Conservation (phyloP, 2,797 vertebrate species). For the Eulemur rubriventer region DNA sequence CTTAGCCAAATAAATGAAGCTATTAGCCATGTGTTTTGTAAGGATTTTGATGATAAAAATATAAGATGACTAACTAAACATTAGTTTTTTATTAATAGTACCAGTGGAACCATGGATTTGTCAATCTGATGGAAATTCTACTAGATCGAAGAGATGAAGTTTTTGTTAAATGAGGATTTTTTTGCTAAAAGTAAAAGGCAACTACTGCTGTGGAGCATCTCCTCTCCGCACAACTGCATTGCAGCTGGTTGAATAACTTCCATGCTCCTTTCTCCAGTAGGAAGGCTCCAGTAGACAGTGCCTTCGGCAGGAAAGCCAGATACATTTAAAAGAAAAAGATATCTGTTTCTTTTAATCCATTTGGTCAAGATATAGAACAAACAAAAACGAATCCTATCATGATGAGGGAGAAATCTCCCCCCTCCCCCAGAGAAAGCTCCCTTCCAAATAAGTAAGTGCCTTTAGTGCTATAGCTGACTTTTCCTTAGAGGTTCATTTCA, state of each 20-base stretch:
- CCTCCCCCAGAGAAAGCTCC: background rate
- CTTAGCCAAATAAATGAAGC: background rate
- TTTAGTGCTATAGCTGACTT: background rate
- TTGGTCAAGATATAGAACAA: background rate
- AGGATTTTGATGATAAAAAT: constrained; percentile 19
- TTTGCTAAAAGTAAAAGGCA: background rate
- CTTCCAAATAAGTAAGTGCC: background rate
- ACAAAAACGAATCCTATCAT: background rate
- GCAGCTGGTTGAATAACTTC: background rate
- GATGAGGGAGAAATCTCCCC: background rate
- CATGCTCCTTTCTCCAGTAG: too few species aligned
- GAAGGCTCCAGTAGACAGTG: too few species aligned
- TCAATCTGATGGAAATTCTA: background rate
- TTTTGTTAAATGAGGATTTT: background rate
- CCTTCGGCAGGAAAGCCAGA: background rate
- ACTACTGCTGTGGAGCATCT: fast-evolving
- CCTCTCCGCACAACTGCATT: too few species aligned
- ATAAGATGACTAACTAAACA: background rate
- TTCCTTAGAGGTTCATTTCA: background rate
- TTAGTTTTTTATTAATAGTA: background rate
- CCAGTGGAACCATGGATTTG: background rate
- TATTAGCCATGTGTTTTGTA: background rate
- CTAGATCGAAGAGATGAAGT: background rate
- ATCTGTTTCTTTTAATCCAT: background rate
- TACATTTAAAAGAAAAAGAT: background rate